Base-by-base conservation (phyloP, 2,797 vertebrate genomes). In the Rhynchotus rufescens region DNA sequence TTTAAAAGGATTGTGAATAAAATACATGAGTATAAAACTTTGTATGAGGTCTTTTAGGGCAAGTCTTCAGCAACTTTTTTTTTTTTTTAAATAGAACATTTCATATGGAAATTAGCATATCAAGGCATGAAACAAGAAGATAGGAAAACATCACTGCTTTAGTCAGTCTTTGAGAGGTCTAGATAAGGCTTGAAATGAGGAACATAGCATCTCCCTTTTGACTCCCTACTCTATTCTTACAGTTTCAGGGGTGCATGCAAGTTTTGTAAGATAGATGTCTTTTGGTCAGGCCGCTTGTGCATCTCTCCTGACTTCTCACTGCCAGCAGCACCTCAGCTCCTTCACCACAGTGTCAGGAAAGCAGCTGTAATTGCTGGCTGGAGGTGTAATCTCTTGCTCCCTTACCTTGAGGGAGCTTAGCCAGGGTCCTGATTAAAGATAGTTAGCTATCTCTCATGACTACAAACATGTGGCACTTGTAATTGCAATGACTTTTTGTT, bases 401-500 rank as follows among this genome's bases (percentile, higher is more conserved):
- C 62, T 20, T 76, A 71, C 81, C 93, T 89, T 12, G 56, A 34
- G 93, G 92, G 89, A 93, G 8, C 79, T 69, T 84, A 95, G 78
- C 92, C 84, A 0, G 2, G 61, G 73, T 90, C 90, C 11, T 90
- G 92, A 95, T 95, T 95, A 95, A 95, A 96, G 93, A 90, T 93
- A 79, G 86, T 93, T 95, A 89, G 82, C 82, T 49, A 87, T 95
- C 94, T 90, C 94, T 94, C 88, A 95, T 90, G 92, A 89, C 92
- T 76, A 78, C 93, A 83, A 87, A 78, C 90, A 95, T 9, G 94
- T 4, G 16, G 92, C 92, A 91, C 61, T 89, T 90, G 75, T 95
- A 96, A 95, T 96, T 96, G 83, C 92, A 8, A 47, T 90, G 52
- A 92, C 93, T 95, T 95, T 83, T 95, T 90, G 95, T 95, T 94